Evolutionary conservation across 2,888 invertebrate genomes (phyloP).

Genomic region (Ellobium chinense): DNA sequence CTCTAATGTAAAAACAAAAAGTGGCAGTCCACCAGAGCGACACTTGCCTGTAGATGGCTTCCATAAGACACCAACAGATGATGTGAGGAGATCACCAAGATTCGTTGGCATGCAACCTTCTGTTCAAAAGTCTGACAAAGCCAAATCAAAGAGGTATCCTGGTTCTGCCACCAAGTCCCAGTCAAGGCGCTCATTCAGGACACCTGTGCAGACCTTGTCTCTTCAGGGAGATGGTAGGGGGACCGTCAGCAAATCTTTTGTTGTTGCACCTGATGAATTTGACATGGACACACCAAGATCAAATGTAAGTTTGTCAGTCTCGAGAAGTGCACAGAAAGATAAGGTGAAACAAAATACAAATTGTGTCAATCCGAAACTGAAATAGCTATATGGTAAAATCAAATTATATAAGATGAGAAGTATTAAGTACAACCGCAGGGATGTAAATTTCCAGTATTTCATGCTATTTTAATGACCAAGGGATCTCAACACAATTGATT

Average conservation of each 20-base stretch:
- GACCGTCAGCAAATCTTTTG: constrained; percentile 22
- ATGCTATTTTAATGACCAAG: no score
- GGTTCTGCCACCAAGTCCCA: not conserved
- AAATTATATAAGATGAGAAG: no score
- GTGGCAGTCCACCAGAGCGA: no score
- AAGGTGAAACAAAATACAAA: no score
- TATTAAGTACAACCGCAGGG: no score
- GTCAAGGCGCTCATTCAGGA: constrained; percentile 2
- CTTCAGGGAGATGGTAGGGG: not conserved
- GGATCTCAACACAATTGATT: no score
- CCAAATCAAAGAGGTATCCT: not conserved
- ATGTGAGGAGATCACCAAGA: not conserved
- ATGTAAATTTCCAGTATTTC: no score
- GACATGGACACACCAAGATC: constrained; percentile 17
- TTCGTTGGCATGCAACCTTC: not conserved
- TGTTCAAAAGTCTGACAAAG: not conserved
- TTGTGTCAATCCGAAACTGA: no score
- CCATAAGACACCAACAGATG: not conserved
- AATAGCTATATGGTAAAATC: no score
- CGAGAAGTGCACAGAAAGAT: no score
- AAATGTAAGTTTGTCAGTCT: not conserved
- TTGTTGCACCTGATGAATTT: not conserved
- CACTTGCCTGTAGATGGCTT: not conserved
- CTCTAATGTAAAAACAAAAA: no score
- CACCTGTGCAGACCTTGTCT: constrained; percentile 19